phyloP scores from a whole-genome alignment of 2,113 vertebrate species.

The Dunckerocampus dactyliophorus region DNA sequence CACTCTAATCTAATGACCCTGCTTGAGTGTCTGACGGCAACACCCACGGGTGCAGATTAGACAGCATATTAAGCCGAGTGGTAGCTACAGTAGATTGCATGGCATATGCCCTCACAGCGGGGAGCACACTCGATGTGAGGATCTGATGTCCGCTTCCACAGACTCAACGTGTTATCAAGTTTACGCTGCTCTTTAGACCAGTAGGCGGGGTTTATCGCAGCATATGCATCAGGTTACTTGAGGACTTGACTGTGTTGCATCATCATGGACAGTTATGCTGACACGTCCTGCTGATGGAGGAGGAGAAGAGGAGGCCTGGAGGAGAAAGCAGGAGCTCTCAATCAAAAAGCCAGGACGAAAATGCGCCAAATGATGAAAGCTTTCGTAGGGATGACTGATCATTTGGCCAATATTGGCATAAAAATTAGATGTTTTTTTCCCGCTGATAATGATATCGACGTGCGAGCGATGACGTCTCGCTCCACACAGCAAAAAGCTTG shows the following conservation, averaged over 20 bases:
- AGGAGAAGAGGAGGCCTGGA: conserved; percentile 16
- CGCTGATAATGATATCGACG: no score
- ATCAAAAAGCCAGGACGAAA: conserved; percentile 19
- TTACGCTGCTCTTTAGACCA: not conserved
- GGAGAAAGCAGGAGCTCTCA: no score
- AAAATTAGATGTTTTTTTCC: no score
- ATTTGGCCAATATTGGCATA: no score
- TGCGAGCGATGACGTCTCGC: no score
- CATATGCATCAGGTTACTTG: conserved; percentile 4
- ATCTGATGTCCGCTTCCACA: conserved; percentile 26
- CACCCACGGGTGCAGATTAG: conserved; percentile 52
- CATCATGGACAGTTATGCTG: not conserved
- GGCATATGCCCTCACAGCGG: conserved; percentile 45
- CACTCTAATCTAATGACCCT: conserved; percentile 12
- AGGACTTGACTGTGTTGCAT: not conserved
- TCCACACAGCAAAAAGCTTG: no score
- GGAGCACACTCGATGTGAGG: conserved; percentile 26
- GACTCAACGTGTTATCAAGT: conserved; percentile 10
- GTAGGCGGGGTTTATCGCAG: not conserved
- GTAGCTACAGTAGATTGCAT: conserved; percentile 40
- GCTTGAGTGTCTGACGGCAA: conserved; percentile 32
- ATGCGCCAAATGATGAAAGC: conserved; percentile 20
- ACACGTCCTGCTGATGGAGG: not conserved
- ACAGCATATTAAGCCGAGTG: conserved; percentile 49
- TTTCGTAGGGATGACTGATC: no score